Base-by-base conservation (phyloP, 2,797 vertebrate genomes). In the Gambelia wislizenii region DNA sequence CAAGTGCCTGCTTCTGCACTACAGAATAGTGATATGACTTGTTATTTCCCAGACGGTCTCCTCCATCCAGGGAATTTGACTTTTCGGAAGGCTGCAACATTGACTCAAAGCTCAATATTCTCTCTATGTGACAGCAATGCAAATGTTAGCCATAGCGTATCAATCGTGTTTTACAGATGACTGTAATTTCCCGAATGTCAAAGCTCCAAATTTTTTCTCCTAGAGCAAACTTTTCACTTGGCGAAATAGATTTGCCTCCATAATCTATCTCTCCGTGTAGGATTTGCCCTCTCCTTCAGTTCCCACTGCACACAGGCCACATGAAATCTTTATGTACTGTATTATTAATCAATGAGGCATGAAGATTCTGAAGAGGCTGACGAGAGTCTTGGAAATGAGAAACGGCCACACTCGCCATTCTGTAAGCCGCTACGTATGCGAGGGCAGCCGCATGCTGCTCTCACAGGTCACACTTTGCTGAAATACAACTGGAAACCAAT, bases 281-380 rank as follows among this genome's bases (percentile, higher is more conserved):
- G 42, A 30, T 20, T 12, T 9, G n/a, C 27, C 27, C 36, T 10
- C 6, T 9, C 27, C 36, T 25, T 4, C 14, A 44, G 1, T 22
- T 13, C 30, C 49, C 8, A 16, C 20, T 18, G 1, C 47, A 36
- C 33, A 84, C 44, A 54, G 9, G n/a, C 49, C 54, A 13, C 33
- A 97, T 96, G 96, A 97, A 97, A 97, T 97, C 96, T 97, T 97
- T 96, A 97, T 97, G 96, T 96, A 96, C 94, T 97, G 95, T 96
- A 96, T 98, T 97, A 97, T 97, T 96, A 97, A 97, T 97, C 97
- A 98, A 97, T 97, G 97, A 98, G 97, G 97, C 97, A 97, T 97
- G 97, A 96, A 97, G 96, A 96, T 96, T 96, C 96, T 95, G 96
- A 95, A 96, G 97, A 97, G 96, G 96, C 94, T 96, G 95, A 96